These are phyloP conservation scores for Macrosiphum euphorbiae DNA, from an alignment of 2,888 invertebrate species.

Conservation along the genomic window DNA sequence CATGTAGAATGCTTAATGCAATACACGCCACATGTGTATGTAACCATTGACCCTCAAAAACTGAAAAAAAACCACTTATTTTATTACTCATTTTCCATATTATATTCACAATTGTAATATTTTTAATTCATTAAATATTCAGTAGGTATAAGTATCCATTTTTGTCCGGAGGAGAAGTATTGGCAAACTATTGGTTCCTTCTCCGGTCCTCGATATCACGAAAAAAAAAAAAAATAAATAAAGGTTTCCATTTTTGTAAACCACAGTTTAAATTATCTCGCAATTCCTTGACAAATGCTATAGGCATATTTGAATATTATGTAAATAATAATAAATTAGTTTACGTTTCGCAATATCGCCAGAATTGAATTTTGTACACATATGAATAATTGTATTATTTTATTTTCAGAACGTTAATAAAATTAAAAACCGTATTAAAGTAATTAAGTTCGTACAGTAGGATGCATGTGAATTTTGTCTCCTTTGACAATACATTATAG, in stretches of 20 bases:
- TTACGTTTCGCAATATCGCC: background rate
- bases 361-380: background rate
- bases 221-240: too few relatives aligned
- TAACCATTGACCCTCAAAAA: background rate
- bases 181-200: too few relatives aligned
- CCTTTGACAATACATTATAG: background rate
- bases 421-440: background rate
- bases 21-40: background rate
- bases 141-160: background rate
- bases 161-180: too few relatives aligned
- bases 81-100: background rate
- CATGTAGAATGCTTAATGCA: background rate
- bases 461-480: background rate
- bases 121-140: conserved; percentile 23
- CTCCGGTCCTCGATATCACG: too few relatives aligned
- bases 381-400: background rate
- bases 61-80: background rate
- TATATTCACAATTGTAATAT: background rate
- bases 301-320: background rate
- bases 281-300: background rate
- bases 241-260: background rate
- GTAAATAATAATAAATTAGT: background rate
- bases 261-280: background rate
- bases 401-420: background rate
- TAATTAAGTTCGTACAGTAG: background rate